Evolutionary conservation across 2,797 vertebrate genomes (phyloP), one percentile per base, ranked within the genome.

Genomic region (Urosaurus nigricauda): DNA sequence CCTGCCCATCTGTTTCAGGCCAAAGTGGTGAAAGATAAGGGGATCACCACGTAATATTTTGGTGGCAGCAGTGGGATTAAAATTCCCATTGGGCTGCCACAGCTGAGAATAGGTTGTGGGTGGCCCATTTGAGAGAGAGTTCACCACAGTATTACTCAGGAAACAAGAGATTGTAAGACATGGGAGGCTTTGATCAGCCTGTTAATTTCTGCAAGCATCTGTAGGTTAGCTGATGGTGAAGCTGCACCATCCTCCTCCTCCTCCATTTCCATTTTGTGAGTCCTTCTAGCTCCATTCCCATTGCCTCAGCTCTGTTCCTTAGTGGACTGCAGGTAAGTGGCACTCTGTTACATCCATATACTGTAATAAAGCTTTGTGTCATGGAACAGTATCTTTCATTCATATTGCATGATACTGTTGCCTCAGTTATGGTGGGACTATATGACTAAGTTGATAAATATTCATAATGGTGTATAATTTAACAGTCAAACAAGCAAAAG

Each of bases 361-460:
- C n/a, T n/a, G n/a, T n/a, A n/a, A 81, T 81, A 26, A 87, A 68
- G 16, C 35, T 87, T 63, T 29, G 35, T 40, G 32, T 51, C 56
- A 58, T 63, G 32, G 29, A 47, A 73, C 19, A n/a, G 29, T 40
- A 74, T 35, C 12, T 8, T 73, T 43, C 53, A 71, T 81, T 60
- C 78, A 58, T 63, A 51, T 60, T 87, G 19, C 65, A 58, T 87
- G 65, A 58, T 58, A 24, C 56, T 5, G 32, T 35, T 63, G 40
- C 56, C 32, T 87, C 16, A 8, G 7, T 32, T 63, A 75, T 37
- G 40, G 51, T 47, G 70, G 79, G 43, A 74, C 29, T 47, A 82
- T 87, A 87, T 56, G 47, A 53, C 43, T 70, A 60, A 74, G 63
- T 74, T 26, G 82, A 74, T 87, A 73, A 19, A 87, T 87, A 81